Base-by-base conservation (phyloP, 2,797 vertebrate species). In the Sarcoramphus papa region DNA sequence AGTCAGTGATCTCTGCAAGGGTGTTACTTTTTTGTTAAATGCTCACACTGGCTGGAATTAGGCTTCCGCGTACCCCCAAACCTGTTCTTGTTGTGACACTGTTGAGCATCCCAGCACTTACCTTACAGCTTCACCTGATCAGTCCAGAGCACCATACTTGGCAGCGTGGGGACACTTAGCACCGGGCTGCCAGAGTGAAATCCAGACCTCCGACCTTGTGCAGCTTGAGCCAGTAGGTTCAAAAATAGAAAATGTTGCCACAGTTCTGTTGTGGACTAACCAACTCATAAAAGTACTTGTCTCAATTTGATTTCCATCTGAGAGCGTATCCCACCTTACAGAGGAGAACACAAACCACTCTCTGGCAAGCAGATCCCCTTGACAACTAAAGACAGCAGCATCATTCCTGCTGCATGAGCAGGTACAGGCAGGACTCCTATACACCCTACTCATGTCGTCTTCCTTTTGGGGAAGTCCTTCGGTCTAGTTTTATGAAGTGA, bases 401-500 rank as follows among this genome's bases (percentile, higher is more conserved):
- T n/a, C 43, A 6, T 40, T 75, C 25, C 50, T 88, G 48, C 76
- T 92, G 76, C 86, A 37, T 9, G 25, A 93, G 70, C 62, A 78
- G 70, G 43, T 45, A 53, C 9, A n/a, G 37, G 25, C 24, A 70
- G 77, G 19, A 40, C 57, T 89, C 40, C 69, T 68, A 0, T 40
- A 7, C 9, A 60, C 28, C 53, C 57, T 67, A 3, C 43, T 51
- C 35, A 6, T 2, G 2, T 27, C 0, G 0, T 20, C 75, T 76
- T 70, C 78, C 40, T 88, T 77, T 60, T 40, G 30, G 40, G 72
- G 22, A 67, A 80, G 48, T 41, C 68, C 25, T 88, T 90, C 63
- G 23, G 35, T 82, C 56, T n/a, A 14, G 43, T 63, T 90, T 80
- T 67, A 20, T 60, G 25, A 53, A 67, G n/a, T 10, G 53, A 88